Conservation (phyloP, 2,113 vertebrate genomes). For the Daubentonia madagascariensis region DNA sequence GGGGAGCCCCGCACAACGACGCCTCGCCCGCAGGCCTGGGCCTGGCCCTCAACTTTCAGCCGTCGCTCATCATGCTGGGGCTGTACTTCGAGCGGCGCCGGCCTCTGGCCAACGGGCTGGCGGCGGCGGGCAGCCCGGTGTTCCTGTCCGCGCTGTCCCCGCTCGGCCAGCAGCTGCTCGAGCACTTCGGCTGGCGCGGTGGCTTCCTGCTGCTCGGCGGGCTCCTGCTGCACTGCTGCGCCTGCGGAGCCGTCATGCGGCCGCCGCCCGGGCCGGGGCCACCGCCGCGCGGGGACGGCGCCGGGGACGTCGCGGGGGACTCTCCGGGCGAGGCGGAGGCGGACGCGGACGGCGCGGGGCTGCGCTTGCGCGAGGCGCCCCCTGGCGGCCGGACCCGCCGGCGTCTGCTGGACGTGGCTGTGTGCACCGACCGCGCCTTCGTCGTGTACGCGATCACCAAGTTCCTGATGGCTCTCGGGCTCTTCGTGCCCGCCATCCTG, state of each 20-base stretch:
- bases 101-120: slow-evolving; percentile 87
- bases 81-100: slow-evolving; percentile 86
- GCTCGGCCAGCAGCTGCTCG: slow-evolving; percentile 84
- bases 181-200: slow-evolving; percentile 87
- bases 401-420: slow-evolving; percentile 85
- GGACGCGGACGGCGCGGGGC: slow-evolving; percentile 43
- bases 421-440: slow-evolving; percentile 84
- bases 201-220: slow-evolving; percentile 88
- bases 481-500: slow-evolving; percentile 87
- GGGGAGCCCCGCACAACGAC: background rate
- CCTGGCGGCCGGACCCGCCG: slow-evolving; percentile 62
- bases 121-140: slow-evolving; percentile 87
- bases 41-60: slow-evolving; percentile 88
- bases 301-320: slow-evolving; percentile 73
- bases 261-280: slow-evolving; percentile 74
- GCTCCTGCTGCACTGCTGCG: slow-evolving; percentile 87
- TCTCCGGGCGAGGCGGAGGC: slow-evolving; percentile 72
- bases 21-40: slow-evolving; percentile 79
- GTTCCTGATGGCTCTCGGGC: slow-evolving; percentile 87
- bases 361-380: slow-evolving; percentile 20
- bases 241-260: slow-evolving; percentile 87
- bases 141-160: slow-evolving; percentile 87
- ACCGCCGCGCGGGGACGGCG: slow-evolving; percentile 49
- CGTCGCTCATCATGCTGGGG: slow-evolving; percentile 87
- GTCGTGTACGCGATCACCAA: slow-evolving; percentile 84